Evolutionary conservation across 2,113 vertebrate genomes (phyloP), one percentile per base, ranked within the genome.

Genomic region (Amazona guildingii): DNA sequence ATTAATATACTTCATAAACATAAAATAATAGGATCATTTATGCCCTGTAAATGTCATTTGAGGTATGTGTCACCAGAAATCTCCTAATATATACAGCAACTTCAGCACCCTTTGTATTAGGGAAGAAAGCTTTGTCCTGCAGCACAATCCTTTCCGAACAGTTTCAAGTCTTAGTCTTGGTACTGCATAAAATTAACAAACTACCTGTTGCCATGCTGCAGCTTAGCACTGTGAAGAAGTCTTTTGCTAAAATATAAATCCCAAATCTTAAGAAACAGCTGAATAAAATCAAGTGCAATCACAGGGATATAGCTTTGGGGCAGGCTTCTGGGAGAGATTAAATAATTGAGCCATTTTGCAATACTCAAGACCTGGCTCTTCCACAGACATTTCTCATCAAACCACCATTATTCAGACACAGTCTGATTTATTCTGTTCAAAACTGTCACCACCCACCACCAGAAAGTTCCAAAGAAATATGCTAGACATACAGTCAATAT

Each of bases 331-430:
- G 20, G 5, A 75, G 31, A 64, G 12, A 79, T 64, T 24, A 84
- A 88, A 78, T 89, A 91, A 64, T 27, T 73, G 35, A 82, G 41
- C 7, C 13, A 59, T 77, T 93, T 78, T 66, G 86, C 25, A 90
- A 37, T 3, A 39, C 10, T 17, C 57, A 49, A 46, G 44, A 80
- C 39, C 15, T 41, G 27, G 10, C 13, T 90, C 41, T 83, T 86
- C 33, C 41, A 49, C 54, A 80, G 44, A 52, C 2, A 9, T 80
- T 90, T 86, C 28, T 63, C 6, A 13, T 62, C 49, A 88, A 80
- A 52, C 9, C 11, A 64, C 10, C 6, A 23, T 88, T 83, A 83
- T 77, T 92, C 24, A 64, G 20, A 25, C 11, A 13, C 1, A 3
- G 5, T 35, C 19, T 69, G 76, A 49, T 70, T 62, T 61, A 63